Base-by-base conservation (phyloP, 1,140 invertebrate genomes). In the Linepithema humile region DNA sequence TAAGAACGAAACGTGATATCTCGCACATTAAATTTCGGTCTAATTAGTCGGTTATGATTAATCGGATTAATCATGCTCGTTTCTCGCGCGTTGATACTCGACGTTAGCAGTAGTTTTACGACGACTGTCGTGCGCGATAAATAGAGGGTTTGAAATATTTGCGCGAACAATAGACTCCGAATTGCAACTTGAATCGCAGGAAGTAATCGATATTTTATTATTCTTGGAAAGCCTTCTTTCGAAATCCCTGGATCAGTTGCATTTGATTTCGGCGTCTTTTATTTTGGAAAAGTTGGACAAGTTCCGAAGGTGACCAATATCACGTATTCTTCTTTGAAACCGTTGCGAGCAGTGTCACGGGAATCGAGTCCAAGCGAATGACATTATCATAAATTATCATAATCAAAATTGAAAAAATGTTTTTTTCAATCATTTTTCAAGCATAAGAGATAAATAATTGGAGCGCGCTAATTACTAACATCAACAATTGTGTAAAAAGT, bases 191-290 rank as follows among this genome's bases (percentile, higher is more conserved):
- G 38, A 53, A 26, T 35, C 82, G 75, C 73, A 89, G 70, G 40
- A 90, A 91, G 84, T 88, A 90, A 91, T 89, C 77, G 60, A 85
- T 88, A 50, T 83, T 78, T 92, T 92, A 20, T 88, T 92, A 88
- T 92, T 89, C 88, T 91, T 90, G 82, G 89, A 93, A 94, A 94
- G 94, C 92, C 93, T 94, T 93, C 94, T 94, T 91, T 94, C 93
- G 88, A 94, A 94, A 94, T 94, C 94, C 86, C 93, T 94, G 94
- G 94, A 94, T 94, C 93, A 94, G 90, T 94, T 94, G 92, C 93
- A 94, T 94, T 94, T 94, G 93, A 94, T 94, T 93, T 94, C 93
- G 92, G 91, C 94, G 90, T 94, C 93, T 94, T 94, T 93, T 94
- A 92, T 94, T 94, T 94, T 94, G 93, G 93, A 94, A 91, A 94